Base-by-base conservation (phyloP, 1,140 invertebrate genomes). In the Diabrotica virgifera region DNA sequence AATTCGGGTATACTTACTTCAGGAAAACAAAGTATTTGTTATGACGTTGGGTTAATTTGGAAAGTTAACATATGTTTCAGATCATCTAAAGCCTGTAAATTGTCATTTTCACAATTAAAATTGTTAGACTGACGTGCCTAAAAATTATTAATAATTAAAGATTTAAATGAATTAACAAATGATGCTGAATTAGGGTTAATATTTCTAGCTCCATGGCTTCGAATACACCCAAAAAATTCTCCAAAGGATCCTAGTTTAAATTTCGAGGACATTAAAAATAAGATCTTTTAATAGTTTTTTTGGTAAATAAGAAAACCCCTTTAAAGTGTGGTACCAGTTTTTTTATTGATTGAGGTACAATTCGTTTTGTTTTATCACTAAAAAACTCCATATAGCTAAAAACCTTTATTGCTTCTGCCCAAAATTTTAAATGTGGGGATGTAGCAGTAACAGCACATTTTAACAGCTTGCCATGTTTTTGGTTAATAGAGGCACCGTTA, bases 211-310 rank as follows among this genome's bases (percentile, higher is more conserved):
- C 52, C 14, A 54, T 60, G 38, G 12, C 52, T 62, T 64, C 74
- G 61, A 12, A 78, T 72, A 36, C 62, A 46, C 1, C 70, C 69
- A 79, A 79, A 58, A 76, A 76, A 59, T 62, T 73, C 62, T 78
- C 70, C 8, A 77, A 53, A 6, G 11, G 46, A 67, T 76, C 74
- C 63, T 77, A 72, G 60, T 76, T 76, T 9, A 75, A 37, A n/a
- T 24, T 6, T 36, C 50, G 36, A 5, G 6, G 37, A 10, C 11
- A 35, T 8, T 56, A 38, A 63, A 37, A 62, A 57, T n/a, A 35
- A 14, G 7, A 9, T 46, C 13, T 38, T 55, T 52, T 13, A 46
- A 38, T 6, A 61, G 24, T 54, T 37, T 52, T 12, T 12, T 38
- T 11, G 5, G 37, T 13, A 54, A 35, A 53, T 54, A 54, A 11